Percentiles rank a stretch among this genome's conserved stretches.
Conservation (phyloP, 2,113 vertebrate species). For the Epinephelus moara region DNA sequence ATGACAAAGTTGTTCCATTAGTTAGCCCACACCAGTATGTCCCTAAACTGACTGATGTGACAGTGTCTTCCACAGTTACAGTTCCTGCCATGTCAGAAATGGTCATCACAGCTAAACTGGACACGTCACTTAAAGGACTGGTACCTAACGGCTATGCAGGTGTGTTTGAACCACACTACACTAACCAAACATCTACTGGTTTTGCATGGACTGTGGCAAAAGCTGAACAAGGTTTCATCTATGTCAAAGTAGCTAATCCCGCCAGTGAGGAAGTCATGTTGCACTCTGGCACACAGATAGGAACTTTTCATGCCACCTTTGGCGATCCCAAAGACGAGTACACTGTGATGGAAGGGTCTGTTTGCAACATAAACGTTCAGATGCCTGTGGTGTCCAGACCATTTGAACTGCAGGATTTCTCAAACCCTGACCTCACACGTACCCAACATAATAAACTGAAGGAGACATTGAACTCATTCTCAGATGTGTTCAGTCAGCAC, state of each 20-base stretch:
- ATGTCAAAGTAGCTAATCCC: background rate
- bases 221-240: background rate
- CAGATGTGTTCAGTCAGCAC: too few relatives aligned
- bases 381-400: too few relatives aligned
- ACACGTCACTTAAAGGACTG: background rate
- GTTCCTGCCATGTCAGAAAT: constrained; percentile 4
- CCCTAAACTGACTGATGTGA: background rate
- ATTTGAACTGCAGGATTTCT: too few relatives aligned
- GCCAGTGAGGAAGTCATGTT: constrained; percentile 1
- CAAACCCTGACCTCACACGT: too few relatives aligned
- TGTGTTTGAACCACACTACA: constrained; percentile 17
- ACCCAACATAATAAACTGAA: too few relatives aligned
- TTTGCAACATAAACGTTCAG: background rate
- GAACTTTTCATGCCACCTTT: background rate
- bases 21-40: constrained; percentile 13
- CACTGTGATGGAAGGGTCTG: background rate
- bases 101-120: background rate
- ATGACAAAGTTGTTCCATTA: background rate
- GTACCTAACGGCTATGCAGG: background rate
- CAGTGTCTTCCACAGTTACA: background rate
- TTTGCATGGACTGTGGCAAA: too few relatives aligned
- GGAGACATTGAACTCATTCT: too few relatives aligned
- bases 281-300: background rate
- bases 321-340: background rate
- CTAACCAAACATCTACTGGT: too few relatives aligned